A percentile compares a stretch with the other conserved stretches of the same genome.
These are phyloP conservation scores for Phoeniculus purpureus DNA, from an alignment of 2,797 vertebrate genomes.

Conservation along the genomic window DNA sequence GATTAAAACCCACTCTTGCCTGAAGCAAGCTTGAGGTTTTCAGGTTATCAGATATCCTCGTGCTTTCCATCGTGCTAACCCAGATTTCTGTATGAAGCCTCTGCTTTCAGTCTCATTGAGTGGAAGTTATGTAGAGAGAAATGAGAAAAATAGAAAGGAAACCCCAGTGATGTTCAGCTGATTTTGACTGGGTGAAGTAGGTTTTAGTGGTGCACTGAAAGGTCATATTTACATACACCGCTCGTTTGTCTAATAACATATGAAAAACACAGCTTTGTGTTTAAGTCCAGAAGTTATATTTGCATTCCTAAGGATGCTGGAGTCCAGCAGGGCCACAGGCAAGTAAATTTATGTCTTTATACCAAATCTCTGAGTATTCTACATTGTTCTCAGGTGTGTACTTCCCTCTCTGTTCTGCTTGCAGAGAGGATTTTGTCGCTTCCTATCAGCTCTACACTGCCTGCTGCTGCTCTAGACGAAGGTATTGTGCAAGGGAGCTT, in stretches of 20 bases:
- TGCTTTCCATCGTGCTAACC: background rate
- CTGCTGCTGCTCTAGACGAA: background rate
- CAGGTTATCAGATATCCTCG: slow-evolving; percentile 16
- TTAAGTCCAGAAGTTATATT: background rate
- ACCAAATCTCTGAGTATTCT: background rate
- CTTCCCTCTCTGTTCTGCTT: background rate
- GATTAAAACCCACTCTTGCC: slow-evolving; percentile 38
- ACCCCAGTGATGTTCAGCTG: background rate
- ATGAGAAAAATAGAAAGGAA: background rate
- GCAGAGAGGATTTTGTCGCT: background rate
- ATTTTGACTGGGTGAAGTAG: background rate
- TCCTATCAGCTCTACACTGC: background rate
- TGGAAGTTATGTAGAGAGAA: background rate
- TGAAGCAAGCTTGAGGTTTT: slow-evolving; percentile 32
- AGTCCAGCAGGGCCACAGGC: background rate
- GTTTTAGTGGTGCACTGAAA: background rate
- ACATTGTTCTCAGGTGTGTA: background rate
- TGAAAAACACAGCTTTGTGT: background rate
- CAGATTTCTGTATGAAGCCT: background rate
- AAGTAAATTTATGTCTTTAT: background rate
- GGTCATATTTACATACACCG: background rate
- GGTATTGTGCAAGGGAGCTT: background rate
- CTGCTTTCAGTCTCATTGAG: background rate
- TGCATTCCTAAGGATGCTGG: background rate
- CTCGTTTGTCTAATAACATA: background rate